phyloP scores from a whole-genome alignment of 1,140 invertebrate genomes.

The Mycetomoellerius zeteki region DNA sequence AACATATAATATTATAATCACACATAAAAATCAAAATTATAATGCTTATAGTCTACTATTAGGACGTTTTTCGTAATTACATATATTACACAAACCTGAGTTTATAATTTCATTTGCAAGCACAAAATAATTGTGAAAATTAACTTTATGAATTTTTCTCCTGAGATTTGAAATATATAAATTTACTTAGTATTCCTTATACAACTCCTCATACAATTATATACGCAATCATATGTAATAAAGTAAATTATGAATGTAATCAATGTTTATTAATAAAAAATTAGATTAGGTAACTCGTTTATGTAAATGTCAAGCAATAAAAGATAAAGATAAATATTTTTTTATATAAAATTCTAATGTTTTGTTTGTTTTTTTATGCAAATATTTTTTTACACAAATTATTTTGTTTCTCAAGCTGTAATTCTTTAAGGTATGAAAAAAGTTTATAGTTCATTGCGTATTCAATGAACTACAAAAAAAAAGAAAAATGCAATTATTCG shows the following conservation, averaged over 20 bases:
- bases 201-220: neutral
- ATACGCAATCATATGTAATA: constrained; percentile 17
- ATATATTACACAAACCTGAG: neutral
- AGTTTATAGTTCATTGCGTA: neutral
- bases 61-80: neutral
- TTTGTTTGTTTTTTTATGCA: neutral
- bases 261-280: constrained; percentile 21
- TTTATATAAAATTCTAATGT: neutral
- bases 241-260: constrained; percentile 33
- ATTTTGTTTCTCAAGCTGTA: constrained; percentile 18
- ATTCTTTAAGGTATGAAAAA: neutral
- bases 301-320: constrained; percentile 13
- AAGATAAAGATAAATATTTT: constrained; percentile 57
- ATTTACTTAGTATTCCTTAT: constrained; percentile 14
- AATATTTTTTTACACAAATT: constrained; percentile 13
- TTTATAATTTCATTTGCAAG: neutral
- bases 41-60: neutral
- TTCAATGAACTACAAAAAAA: constrained; percentile 26
- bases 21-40: no score
- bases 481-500: constrained; percentile 56
- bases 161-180: neutral
- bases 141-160: neutral
- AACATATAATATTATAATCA: neutral
- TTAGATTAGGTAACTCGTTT: constrained; percentile 33
- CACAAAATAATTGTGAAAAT: constrained; percentile 17